Conservation (phyloP, 2,113 vertebrate species). For the Ceuthmochares aereus region DNA sequence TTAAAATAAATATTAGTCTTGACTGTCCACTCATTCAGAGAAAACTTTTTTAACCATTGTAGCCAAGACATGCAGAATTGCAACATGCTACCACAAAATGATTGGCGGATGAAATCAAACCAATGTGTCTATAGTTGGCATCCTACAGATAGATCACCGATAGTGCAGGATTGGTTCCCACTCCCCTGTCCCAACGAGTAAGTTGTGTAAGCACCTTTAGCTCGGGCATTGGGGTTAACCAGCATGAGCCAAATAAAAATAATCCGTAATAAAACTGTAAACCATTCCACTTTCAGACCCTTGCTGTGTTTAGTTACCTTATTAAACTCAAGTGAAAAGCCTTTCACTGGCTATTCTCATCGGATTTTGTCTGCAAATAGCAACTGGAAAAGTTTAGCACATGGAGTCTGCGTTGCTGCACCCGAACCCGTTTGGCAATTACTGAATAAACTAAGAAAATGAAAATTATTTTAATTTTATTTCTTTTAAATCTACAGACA, state of each 20-base stretch:
- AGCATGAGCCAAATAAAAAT: conserved; percentile 1
- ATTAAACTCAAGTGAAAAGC: conserved; percentile 22
- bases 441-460: conserved; percentile 53
- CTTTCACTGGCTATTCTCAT: not conserved
- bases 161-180: conserved; percentile 32
- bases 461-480: conserved; percentile 27
- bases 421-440: conserved; percentile 54
- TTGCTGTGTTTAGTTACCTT: not conserved
- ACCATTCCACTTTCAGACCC: not conserved
- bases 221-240: not conserved
- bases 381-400: conserved; percentile 34
- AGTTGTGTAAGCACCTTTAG: conserved; percentile 65
- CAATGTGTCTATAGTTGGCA: conserved; percentile 68
- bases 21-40: conserved; percentile 80
- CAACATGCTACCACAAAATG: conserved; percentile 82
- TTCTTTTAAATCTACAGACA: conserved; percentile 40
- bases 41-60: conserved; percentile 83
- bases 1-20: conserved; percentile 98
- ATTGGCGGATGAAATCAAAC: conserved; percentile 74
- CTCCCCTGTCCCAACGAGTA: conserved; percentile 15
- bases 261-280: not conserved
- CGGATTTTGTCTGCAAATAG: conserved; percentile 15
- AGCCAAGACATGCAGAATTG: conserved; percentile 86
- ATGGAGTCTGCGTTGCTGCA: conserved; percentile 30
- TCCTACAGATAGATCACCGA: conserved; percentile 17